Conservation (phyloP, 2,113 vertebrate genomes). For the Clarias magur region DNA sequence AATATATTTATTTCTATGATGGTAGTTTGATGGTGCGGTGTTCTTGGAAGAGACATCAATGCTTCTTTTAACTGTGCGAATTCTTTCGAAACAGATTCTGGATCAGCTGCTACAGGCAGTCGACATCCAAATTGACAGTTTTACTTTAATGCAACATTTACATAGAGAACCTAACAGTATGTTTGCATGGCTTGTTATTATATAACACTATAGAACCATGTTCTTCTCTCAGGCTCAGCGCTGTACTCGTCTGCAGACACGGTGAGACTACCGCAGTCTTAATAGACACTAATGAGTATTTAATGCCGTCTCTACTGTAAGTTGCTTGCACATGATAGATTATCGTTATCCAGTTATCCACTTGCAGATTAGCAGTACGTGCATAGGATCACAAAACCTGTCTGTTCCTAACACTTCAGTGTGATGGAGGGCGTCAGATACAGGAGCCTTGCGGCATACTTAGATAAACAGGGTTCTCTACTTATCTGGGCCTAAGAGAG, state of each 20-base stretch:
- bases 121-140: background rate
- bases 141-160: background rate
- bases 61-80: background rate
- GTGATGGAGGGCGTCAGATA: background rate
- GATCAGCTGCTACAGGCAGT: background rate
- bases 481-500: background rate
- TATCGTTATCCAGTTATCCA: background rate
- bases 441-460: background rate
- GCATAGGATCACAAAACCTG: constrained; percentile 8
- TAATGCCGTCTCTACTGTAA: background rate
- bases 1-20: background rate
- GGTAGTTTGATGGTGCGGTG: background rate
- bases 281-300: background rate
- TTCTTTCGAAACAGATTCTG: background rate
- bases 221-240: background rate
- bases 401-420: constrained; percentile 15
- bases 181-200: background rate
- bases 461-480: constrained; percentile 18
- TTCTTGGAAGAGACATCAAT: background rate
- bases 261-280: background rate
- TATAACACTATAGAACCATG: background rate
- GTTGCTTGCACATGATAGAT: constrained; percentile 7
- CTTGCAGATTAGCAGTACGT: background rate
- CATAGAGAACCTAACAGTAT: background rate
- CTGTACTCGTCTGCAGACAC: background rate